Percentiles rank a stretch among this genome's conserved stretches.
phyloP scores from a whole-genome alignment of 1,140 invertebrate species.

The Tetranychus urticae region DNA sequence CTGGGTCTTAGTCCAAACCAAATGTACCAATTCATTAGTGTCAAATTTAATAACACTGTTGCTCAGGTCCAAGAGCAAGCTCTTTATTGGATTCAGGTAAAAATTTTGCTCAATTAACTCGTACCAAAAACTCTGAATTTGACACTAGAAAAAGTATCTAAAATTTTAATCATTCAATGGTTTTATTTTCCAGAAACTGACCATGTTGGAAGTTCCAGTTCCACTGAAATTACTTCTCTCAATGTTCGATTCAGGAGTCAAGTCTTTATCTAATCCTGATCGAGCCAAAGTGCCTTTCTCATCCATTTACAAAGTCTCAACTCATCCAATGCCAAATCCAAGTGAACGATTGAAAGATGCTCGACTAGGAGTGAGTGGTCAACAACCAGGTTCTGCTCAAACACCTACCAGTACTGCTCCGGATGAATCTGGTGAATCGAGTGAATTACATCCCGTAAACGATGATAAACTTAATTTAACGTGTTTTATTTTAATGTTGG shows the following conservation, averaged over 20 bases:
- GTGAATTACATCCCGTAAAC: neutral
- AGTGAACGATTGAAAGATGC: neutral
- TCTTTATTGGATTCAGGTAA: constrained; percentile 63
- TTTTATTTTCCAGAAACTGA: constrained; percentile 35
- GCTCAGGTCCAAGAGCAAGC: constrained; percentile 77
- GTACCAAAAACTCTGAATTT: constrained; percentile 23
- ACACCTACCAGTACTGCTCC: neutral
- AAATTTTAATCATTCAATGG: no score
- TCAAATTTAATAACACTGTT: constrained; percentile 55
- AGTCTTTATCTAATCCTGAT: constrained; percentile 10
- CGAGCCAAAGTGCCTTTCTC: neutral
- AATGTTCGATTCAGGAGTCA: constrained; percentile 62
- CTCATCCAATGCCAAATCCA: neutral
- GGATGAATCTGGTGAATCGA: neutral
- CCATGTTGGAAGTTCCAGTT: constrained; percentile 64
- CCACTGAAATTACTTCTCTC: constrained; percentile 57
- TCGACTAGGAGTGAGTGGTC: neutral
- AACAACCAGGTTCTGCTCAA: neutral
- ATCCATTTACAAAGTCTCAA: neutral
- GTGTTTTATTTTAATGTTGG: constrained; percentile 87
- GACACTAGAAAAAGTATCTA: no score
- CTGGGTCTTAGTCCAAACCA: constrained; percentile 74
- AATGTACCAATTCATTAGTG: constrained; percentile 80
- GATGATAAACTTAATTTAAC: constrained; percentile 29
- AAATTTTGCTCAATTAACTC: neutral